A percentile compares a stretch with the other conserved stretches of the same genome.
phyloP scores from a whole-genome alignment of 2,113 vertebrate genomes.

The Clarias gariepinus region DNA sequence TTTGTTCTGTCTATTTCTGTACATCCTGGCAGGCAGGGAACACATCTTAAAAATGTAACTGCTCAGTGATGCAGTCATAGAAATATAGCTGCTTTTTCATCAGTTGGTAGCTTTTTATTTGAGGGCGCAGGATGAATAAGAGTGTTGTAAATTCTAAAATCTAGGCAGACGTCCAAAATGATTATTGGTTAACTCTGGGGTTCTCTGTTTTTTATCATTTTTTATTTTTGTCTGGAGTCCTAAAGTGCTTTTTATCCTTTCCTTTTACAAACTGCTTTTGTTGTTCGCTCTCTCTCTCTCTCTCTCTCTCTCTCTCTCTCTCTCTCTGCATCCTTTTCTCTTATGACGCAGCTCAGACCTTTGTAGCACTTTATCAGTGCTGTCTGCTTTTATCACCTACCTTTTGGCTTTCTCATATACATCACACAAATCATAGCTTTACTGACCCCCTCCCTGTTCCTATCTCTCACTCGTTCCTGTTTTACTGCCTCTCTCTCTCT shows the following conservation, averaged over 20 bases:
- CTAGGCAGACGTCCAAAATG: conserved; percentile 4
- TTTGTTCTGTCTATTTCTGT: neutral
- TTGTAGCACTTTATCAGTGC: conserved; percentile 22
- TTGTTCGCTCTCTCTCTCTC: conserved; percentile 15
- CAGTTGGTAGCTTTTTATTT: neutral
- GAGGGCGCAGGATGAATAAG: neutral
- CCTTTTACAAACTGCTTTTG: neutral
- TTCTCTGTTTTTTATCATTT: conserved; percentile 5
- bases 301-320: neutral
- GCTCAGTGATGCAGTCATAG: neutral
- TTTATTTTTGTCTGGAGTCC: neutral
- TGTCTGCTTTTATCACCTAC: conserved; percentile 36
- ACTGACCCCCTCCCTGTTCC: neutral
- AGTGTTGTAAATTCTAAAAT: conserved; percentile 12
- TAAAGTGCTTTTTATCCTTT: neutral
- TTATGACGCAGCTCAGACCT: neutral
- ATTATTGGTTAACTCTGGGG: neutral
- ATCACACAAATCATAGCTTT: conserved; percentile 30
- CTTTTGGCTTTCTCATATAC: conserved; percentile 7
- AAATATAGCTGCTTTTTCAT: neutral
- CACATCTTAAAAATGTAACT: neutral
- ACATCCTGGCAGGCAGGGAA: neutral
- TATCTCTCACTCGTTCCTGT: neutral
- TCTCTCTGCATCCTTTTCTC: neutral
- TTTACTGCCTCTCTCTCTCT: neutral